Conservation (phyloP, 2,888 invertebrate species). For the Dryobotodes eremita region DNA sequence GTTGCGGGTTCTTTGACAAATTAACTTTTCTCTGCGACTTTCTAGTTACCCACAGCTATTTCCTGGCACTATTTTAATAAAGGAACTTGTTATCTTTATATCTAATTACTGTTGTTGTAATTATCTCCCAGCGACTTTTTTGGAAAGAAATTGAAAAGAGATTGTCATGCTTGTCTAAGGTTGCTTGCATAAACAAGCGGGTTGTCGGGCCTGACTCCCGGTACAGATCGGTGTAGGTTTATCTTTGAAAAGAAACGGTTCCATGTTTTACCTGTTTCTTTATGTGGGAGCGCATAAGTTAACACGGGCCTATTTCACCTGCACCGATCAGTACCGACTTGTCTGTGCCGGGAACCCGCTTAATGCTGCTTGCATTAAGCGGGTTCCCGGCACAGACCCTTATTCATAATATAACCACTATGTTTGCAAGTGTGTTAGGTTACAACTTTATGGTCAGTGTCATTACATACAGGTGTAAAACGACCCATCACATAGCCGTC, state of each 20-base stretch:
- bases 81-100: background rate
- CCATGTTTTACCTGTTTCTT: background rate
- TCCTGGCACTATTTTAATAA: background rate
- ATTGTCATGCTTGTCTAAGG: too few species aligned
- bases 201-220: too few species aligned
- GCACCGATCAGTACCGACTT: background rate
- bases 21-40: background rate
- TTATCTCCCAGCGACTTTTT: background rate
- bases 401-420: too few species aligned
- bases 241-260: background rate
- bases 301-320: background rate
- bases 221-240: background rate
- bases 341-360: background rate
- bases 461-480: too few species aligned
- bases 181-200: background rate
- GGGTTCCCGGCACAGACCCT: too few species aligned
- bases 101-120: background rate
- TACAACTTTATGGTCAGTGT: too few species aligned
- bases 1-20: constrained; percentile 36
- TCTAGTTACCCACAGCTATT: background rate
- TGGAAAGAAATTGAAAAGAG: too few species aligned
- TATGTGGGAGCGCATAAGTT: background rate
- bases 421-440: too few species aligned
- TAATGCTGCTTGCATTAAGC: too few species aligned
- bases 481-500: too few species aligned